Conservation (phyloP, 2,113 vertebrate genomes). For the Petroica traversi region DNA sequence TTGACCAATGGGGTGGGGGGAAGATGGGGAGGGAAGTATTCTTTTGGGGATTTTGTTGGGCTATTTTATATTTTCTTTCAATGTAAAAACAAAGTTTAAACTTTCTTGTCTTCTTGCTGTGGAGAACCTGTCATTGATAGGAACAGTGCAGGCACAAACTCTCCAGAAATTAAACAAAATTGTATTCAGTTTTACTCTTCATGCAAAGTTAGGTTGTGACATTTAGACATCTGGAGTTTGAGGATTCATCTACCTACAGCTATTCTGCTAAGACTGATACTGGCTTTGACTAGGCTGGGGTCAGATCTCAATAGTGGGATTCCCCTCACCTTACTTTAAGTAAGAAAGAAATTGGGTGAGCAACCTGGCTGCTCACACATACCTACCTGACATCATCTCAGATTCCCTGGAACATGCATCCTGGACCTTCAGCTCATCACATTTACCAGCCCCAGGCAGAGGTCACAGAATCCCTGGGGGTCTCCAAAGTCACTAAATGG, state of each 20-base stretch:
- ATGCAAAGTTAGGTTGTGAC: not conserved
- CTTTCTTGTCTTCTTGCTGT: not conserved
- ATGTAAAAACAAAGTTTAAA: not conserved
- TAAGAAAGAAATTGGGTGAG: not conserved
- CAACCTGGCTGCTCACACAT: not conserved
- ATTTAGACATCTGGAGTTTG: not conserved
- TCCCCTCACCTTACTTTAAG: not conserved
- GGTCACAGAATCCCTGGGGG: not conserved
- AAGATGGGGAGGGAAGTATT: not conserved
- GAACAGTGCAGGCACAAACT: not conserved
- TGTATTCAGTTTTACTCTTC: not conserved
- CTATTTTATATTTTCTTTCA: not conserved
- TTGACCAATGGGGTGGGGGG: rapidly evolving
- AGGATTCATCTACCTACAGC: not conserved
- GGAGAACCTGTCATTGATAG: not conserved
- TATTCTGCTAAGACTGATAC: not conserved
- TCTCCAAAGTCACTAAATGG: not conserved
- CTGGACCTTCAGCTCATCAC: not conserved
- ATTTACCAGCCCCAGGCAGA: not conserved
- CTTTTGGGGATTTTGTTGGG: not conserved
- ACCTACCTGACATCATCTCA: not conserved
- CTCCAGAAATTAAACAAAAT: not conserved
- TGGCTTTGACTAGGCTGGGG: not conserved
- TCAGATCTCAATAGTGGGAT: not conserved
- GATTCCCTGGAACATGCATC: not conserved